Conservation (phyloP, 2,888 invertebrate genomes). For the Resseliella maxima region DNA sequence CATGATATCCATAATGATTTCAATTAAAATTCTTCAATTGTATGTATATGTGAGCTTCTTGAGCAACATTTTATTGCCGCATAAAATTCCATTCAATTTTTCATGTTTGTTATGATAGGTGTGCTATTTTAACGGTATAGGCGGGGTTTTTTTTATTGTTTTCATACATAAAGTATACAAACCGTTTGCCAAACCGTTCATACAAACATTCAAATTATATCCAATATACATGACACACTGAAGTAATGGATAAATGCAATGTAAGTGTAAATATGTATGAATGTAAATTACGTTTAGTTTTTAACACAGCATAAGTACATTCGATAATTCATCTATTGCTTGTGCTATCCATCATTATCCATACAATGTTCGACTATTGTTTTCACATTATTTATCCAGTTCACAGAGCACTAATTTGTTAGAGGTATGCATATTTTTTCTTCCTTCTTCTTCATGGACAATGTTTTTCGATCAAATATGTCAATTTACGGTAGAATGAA, state of each 20-base stretch:
- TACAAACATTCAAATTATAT: not conserved
- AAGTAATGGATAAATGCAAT: too few species aligned
- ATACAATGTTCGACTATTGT: not conserved
- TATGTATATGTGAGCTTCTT: not conserved
- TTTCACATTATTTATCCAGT: not conserved
- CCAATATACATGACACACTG: not conserved
- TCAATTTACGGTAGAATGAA: not conserved
- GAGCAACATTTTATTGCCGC: too few species aligned
- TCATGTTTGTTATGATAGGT: too few species aligned
- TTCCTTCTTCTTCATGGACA: not conserved
- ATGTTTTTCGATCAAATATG: not conserved
- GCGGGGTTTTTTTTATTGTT: too few species aligned
- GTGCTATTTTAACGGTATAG: too few species aligned
- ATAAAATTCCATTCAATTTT: too few species aligned
- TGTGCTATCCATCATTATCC: not conserved
- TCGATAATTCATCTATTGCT: too few species aligned
- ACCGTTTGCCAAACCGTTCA: too few species aligned
- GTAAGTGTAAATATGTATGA: too few species aligned
- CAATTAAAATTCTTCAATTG: not conserved
- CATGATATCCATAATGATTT: conserved; percentile 32
- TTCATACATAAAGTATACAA: too few species aligned
- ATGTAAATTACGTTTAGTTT: too few species aligned
- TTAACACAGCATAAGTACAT: too few species aligned
- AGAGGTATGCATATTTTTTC: not conserved
- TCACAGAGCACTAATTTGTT: not conserved